Evolutionary conservation across 2,113 vertebrate genomes (phyloP).

Genomic region (Rhinolophus ferrumequinum): DNA sequence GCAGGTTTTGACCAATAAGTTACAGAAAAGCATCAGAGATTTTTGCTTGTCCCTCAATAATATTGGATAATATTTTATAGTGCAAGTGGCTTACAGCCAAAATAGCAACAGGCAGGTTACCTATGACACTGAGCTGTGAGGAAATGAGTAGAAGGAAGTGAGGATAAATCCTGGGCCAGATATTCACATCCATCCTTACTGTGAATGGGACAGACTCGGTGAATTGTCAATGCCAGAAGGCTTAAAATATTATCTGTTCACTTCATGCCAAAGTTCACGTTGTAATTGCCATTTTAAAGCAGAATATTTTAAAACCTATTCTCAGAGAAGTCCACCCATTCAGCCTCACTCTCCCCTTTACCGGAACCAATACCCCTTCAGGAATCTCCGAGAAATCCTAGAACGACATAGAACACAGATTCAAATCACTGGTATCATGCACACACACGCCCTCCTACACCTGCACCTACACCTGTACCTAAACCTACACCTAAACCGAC

Average conservation of each 20-base stretch:
- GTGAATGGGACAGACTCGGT: neutral
- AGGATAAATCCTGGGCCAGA: neutral
- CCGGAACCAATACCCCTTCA: neutral
- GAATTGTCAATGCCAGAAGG: neutral
- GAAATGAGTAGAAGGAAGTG: neutral
- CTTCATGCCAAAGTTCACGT: neutral
- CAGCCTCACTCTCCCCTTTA: neutral
- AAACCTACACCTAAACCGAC: too few species aligned
- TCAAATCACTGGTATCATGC: neutral
- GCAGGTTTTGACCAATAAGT: neutral
- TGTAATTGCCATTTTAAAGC: neutral
- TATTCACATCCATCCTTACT: fast-evolving
- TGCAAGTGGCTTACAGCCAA: fast-evolving
- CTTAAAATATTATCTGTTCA: neutral
- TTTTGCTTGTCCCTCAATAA: neutral
- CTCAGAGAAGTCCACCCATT: neutral
- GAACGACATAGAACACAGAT: neutral
- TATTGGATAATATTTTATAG: conserved; percentile 5
- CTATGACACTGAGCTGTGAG: neutral
- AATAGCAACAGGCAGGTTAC: neutral
- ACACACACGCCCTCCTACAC: neutral
- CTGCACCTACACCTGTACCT: neutral
- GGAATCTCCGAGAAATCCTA: neutral
- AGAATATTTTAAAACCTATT: neutral
- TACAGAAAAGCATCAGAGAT: neutral